Evolutionary conservation across 2,888 invertebrate genomes (phyloP), one percentile per base, ranked within the genome.

Genomic region (Drosophila mayaguana): DNA sequence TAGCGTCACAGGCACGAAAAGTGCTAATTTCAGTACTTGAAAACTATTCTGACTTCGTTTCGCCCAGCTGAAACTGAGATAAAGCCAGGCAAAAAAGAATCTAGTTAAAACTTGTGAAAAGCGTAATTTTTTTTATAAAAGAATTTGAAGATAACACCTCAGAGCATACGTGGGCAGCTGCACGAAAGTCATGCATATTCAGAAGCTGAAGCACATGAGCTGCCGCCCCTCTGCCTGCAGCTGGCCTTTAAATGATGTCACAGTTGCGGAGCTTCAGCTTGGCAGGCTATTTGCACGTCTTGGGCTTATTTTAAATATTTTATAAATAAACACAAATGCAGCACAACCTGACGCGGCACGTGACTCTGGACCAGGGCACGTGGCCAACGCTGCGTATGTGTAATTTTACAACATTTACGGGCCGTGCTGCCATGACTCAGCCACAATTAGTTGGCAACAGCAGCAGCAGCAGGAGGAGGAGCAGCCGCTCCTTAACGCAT

Each of bases 301-400:
- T 86, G 87, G 75, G 57, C 70, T 71, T 72, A 83, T 70, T 88
- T 86, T 83, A 86, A 88, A 85, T 85, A 88, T 78, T 88, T 86
- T 75, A 85, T 84, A 81, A 83, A 83, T 81, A 88, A 76, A 80
- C 86, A 81, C 68, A 86, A 81, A 78, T 72, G 83, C 81, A 76
- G 68, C 55, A 57, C 43, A 48, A 46, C 16, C 57, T 50, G 28
- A 51, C 55, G 53, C 32, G 60, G 62, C 53, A 86, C 88, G 84
- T 84, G 84, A 69, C 56, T 20, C 48, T 12, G n/a, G 32, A 53
- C 36, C 18, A 42, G 57, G 75, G 71, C 86, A 88, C 86, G 81
- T 86, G 65, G 64, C 34, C 18, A 48, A 61, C 63, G 56, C 59
- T 64, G 55, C 75, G 69, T 73, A 70, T 83, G 66, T 59, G 73